Evolutionary conservation across 2,888 invertebrate genomes (phyloP).

Genomic region (Galerucella nymphaeae): DNA sequence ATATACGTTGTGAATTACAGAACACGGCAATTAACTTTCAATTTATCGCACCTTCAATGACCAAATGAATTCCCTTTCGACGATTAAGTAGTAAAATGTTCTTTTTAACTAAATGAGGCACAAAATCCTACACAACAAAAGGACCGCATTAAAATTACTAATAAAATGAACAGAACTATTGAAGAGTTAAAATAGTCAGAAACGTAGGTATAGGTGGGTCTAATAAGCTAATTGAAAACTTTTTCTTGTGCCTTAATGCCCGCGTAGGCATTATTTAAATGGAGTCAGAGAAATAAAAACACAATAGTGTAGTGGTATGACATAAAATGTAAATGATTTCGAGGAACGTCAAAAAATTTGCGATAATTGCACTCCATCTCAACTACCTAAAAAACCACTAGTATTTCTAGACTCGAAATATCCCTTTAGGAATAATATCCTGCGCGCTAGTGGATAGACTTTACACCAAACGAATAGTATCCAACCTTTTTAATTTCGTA

Average conservation of each 20-base stretch:
- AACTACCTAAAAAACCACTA: not conserved
- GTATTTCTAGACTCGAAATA: no score
- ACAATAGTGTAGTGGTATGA: no score
- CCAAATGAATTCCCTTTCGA: not conserved
- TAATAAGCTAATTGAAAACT: no score
- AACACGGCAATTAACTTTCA: constrained; percentile 19
- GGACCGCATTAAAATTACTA: constrained; percentile 15
- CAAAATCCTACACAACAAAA: constrained; percentile 24
- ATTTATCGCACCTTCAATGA: constrained; percentile 20
- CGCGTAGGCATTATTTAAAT: no score
- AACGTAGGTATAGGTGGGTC: not conserved
- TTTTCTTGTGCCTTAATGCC: not conserved
- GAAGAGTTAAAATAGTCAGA: constrained; percentile 1
- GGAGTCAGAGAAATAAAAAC: no score
- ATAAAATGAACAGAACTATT: constrained; percentile 21
- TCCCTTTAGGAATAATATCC: not conserved
- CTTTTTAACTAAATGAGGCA: constrained; percentile 20
- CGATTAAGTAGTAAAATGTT: constrained; percentile 31
- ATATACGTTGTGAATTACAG: not conserved
- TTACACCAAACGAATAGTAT: constrained; percentile 37
- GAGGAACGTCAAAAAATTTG: no score
- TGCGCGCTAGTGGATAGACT: constrained; percentile 1
- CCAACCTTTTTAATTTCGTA: constrained; percentile 46
- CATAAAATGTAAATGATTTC: no score
- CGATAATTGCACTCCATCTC: no score